Conservation (phyloP, 1,140 invertebrate genomes). For the Notospermus geniculatus region DNA sequence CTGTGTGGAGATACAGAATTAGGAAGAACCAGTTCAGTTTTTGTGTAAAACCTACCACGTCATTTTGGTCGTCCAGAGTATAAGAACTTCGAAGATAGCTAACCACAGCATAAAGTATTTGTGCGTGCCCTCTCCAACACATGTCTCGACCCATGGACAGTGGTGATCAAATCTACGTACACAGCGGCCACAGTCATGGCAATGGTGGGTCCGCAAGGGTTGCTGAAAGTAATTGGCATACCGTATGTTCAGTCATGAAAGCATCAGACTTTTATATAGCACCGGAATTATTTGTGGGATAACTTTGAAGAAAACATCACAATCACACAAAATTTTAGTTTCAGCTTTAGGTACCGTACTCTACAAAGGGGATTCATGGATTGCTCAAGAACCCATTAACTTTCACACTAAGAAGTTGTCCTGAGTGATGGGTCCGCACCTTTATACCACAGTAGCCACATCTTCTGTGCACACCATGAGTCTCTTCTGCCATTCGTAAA, state of each 20-base stretch:
- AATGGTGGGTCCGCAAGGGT: constrained; percentile 54
- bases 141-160: constrained; percentile 56
- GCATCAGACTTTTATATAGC: too few species aligned
- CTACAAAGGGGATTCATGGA: too few species aligned
- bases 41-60: constrained; percentile 41
- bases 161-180: constrained; percentile 55
- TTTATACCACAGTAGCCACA: constrained; percentile 50
- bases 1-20: too few species aligned
- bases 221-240: constrained; percentile 34
- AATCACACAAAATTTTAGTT: too few species aligned
- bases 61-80: constrained; percentile 44
- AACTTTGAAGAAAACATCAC: too few species aligned
- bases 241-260: too few species aligned
- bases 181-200: constrained; percentile 53
- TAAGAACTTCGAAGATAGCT: constrained; percentile 34
- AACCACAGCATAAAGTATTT: constrained; percentile 53
- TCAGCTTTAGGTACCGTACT: too few species aligned
- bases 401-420: too few species aligned
- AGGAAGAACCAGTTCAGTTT: neutral
- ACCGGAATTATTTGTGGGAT: too few species aligned
- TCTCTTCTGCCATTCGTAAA: too few species aligned
- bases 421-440: too few species aligned
- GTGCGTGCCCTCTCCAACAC: constrained; percentile 55
- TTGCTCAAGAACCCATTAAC: too few species aligned
- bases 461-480: constrained; percentile 26